Conservation (phyloP, 2,113 vertebrate genomes). For the Lycaon pictus region DNA sequence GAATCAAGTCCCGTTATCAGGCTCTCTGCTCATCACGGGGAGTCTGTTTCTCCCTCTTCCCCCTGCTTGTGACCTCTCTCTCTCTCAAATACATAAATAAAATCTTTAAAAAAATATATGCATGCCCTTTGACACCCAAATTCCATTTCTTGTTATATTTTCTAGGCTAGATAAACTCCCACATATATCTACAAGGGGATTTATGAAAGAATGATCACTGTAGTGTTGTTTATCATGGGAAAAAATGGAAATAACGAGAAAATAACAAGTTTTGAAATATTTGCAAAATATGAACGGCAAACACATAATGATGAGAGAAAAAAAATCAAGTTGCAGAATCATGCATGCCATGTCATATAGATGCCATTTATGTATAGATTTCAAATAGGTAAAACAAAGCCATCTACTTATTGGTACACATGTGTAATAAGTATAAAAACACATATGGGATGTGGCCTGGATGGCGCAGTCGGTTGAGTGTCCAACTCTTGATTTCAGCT, state of each 20-base stretch:
- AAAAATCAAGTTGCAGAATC: not conserved
- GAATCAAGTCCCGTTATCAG: no score
- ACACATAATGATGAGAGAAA: not conserved
- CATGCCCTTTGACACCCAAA: not conserved
- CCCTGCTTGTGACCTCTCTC: no score
- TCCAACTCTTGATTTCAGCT: not conserved
- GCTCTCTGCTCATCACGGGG: no score
- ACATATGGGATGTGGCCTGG: not conserved
- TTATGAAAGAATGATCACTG: not conserved
- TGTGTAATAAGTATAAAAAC: slow-evolving; percentile 5
- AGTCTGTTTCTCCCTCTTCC: no score
- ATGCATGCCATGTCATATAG: not conserved
- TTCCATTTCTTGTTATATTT: slow-evolving; percentile 17
- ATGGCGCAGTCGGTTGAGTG: not conserved
- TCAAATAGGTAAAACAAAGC: slow-evolving; percentile 6
- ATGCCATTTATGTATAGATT: not conserved
- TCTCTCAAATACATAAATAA: no score
- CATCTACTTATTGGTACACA: not conserved
- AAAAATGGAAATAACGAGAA: not conserved
- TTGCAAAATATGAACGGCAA: not conserved
- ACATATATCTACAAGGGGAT: not conserved
- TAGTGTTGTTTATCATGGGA: not conserved
- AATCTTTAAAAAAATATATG: not conserved
- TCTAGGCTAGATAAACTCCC: not conserved
- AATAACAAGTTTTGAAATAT: not conserved